A percentile compares a stretch with the other conserved stretches of the same genome.
Conservation (phyloP, 2,113 vertebrate genomes). For the Catharus fuscescens region DNA sequence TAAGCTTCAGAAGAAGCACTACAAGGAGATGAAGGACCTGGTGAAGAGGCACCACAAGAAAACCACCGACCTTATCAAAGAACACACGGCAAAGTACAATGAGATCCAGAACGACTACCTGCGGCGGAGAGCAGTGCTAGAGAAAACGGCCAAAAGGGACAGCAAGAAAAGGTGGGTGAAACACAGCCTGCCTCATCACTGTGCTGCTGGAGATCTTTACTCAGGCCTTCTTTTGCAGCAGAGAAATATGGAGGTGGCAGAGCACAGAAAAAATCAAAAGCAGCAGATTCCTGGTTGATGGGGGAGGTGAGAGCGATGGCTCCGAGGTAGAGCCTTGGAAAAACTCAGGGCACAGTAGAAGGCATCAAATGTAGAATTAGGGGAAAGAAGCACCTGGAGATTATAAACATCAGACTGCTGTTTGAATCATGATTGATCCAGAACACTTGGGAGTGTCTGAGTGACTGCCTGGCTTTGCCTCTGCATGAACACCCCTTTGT, state of each 20-base stretch:
- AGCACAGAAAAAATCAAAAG: not conserved
- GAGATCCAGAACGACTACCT: slow-evolving; percentile 90
- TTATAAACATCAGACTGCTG: not conserved
- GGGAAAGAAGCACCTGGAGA: not conserved
- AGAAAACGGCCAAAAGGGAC: slow-evolving; percentile 90
- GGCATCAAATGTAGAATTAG: not conserved
- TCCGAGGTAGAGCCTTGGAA: not conserved
- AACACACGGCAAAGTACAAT: slow-evolving; percentile 88
- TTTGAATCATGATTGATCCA: not conserved
- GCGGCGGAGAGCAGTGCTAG: slow-evolving; percentile 82
- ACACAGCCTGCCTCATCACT: not conserved
- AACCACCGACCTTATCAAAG: slow-evolving; percentile 93
- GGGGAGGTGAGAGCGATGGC: not conserved
- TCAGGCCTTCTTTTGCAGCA: not conserved
- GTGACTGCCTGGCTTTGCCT: not conserved
- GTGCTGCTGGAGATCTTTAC: not conserved
- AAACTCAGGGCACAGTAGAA: not conserved
- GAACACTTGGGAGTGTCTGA: not conserved
- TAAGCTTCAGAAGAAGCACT: slow-evolving; percentile 94
- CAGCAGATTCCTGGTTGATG: not conserved
- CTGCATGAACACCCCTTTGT: not conserved
- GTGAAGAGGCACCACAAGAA: slow-evolving; percentile 94
- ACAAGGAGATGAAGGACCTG: slow-evolving; percentile 98
- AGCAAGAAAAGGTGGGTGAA: slow-evolving; percentile 92
- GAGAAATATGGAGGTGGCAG: not conserved